Evolutionary conservation across 2,888 invertebrate species (phyloP), one percentile per base, ranked within the genome.

Genomic region (Macrosoma leucophasiata): DNA sequence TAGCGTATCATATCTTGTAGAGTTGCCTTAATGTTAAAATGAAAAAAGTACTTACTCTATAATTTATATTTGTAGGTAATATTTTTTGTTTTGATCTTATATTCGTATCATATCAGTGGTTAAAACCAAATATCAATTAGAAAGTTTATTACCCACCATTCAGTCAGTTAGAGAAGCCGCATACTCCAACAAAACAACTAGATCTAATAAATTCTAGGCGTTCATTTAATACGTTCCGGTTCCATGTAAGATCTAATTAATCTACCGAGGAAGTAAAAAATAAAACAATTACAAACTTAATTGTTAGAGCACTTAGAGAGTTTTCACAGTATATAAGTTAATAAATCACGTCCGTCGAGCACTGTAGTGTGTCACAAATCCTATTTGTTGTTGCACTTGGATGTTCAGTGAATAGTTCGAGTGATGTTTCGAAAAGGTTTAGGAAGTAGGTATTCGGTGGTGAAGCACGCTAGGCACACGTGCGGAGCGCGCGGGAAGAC

Each of bases 401-500:
- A 47, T 52, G 49, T 52, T 41, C 54, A 51, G 55, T n/a, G 51
- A 42, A 55, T 63, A 59, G 61, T 58, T 55, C 49, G 50, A 62
- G 59, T 68, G 64, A 51, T n/a, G n/a, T 63, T 65, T 66, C 65
- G 67, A 56, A 62, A 68, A 67, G 61, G 58, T 66, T 65, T 55
- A 58, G n/a, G n/a, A n/a, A n/a, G 46, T 52, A 56, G 46, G 52
- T 55, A 59, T 56, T 59, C 59, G 55, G 52, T 62, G 60, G 58
- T 43, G 58, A 58, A 31, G 67, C 67, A 76, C 76, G 71, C 73
- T 69, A 68, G 74, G 68, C 66, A 69, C 82, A 82, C 81, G 82
- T 81, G 81, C 73, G 76, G 63, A 46, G 62, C 75, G 79, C 82
- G 82, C 82, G 82, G 78, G 78, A 84, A 84, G 82, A 84, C 82